Evolutionary conservation across 2,797 vertebrate genomes (phyloP).

Genomic region (Chanos chanos): DNA sequence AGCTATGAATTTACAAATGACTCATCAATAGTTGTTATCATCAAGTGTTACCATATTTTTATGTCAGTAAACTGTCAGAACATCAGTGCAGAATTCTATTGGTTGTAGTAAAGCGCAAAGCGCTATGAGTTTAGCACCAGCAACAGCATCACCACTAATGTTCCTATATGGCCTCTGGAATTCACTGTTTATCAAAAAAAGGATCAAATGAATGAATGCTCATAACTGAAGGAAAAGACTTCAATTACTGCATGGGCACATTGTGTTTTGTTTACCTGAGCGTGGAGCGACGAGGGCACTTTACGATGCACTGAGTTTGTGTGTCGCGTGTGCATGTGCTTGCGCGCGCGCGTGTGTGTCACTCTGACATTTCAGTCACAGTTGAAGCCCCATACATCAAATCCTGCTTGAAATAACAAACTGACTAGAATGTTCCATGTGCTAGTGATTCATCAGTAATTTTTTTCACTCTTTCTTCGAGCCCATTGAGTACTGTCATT

Average conservation of each 20-base stretch:
- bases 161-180: too few relatives aligned
- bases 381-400: neutral
- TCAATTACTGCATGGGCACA: neutral
- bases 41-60: too few relatives aligned
- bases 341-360: too few relatives aligned
- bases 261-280: constrained; percentile 7
- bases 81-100: too few relatives aligned
- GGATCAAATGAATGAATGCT: too few relatives aligned
- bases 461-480: neutral
- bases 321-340: neutral
- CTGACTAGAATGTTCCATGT: neutral
- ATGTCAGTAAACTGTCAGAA: too few relatives aligned
- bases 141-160: too few relatives aligned
- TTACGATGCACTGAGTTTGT: neutral
- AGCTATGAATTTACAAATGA: too few relatives aligned
- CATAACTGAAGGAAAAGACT: neutral
- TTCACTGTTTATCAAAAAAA: too few relatives aligned
- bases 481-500: neutral
- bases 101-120: too few relatives aligned
- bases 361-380: neutral
- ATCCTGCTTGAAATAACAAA: neutral
- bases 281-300: neutral
- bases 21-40: too few relatives aligned
- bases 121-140: too few relatives aligned
- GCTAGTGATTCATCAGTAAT: constrained; percentile 10